Percentiles rank a stretch among this genome's conserved stretches.
Evolutionary conservation across 2,888 invertebrate species (phyloP).

Genomic region (Acanthosepion pharaonis): DNA sequence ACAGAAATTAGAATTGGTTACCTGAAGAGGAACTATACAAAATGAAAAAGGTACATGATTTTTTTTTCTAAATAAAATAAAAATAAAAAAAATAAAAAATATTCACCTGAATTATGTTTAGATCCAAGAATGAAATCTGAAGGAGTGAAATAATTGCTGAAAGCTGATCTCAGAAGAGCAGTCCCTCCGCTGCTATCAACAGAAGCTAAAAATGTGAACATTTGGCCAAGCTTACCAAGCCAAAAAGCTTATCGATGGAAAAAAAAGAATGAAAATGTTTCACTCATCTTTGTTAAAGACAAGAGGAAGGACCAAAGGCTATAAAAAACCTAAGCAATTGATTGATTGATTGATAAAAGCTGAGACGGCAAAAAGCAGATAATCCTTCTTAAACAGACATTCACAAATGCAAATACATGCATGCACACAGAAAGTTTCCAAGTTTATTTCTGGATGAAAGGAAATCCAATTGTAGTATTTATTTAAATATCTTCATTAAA

Average conservation of each 20-base stretch:
- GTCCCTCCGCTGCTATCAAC: background rate
- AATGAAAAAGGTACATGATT: background rate
- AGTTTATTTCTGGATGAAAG: background rate
- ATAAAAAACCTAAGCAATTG: background rate
- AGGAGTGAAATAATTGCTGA: background rate
- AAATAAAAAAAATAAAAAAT: background rate
- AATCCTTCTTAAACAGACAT: background rate
- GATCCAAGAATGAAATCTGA: too few species aligned
- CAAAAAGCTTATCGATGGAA: background rate
- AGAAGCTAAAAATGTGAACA: background rate
- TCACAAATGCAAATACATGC: background rate
- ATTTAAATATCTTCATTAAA: background rate
- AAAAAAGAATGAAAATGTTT: background rate
- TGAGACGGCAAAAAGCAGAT: background rate
- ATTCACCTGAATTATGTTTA: background rate
- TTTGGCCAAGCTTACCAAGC: background rate
- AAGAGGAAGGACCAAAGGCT: background rate
- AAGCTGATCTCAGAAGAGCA: slow-evolving; percentile 1
- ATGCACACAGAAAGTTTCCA: background rate
- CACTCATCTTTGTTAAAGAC: background rate
- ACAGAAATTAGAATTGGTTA: background rate
- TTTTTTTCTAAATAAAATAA: background rate
- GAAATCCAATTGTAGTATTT: background rate
- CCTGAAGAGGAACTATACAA: background rate
- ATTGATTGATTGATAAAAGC: background rate